Evolutionary conservation across 2,888 invertebrate genomes (phyloP).

Genomic region (Rhagium mordax): DNA sequence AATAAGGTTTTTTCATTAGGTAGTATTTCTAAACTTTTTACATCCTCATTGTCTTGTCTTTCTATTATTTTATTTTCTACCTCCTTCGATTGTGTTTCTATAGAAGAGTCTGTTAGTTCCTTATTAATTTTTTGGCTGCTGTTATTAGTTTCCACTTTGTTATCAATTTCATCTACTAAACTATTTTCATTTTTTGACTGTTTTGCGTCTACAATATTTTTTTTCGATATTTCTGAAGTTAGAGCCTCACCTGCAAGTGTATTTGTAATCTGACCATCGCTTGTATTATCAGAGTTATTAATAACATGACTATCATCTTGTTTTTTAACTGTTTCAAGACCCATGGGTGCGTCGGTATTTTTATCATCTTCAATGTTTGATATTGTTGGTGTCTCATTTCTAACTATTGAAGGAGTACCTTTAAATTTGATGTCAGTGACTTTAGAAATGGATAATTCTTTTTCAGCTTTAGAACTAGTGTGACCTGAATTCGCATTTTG

Average conservation of each 20-base stretch:
- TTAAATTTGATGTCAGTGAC: not conserved
- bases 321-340: not conserved
- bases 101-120: not conserved
- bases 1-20: not conserved
- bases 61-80: not conserved
- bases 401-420: not conserved
- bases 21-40: not conserved
- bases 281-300: not conserved
- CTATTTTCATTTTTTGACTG: not conserved
- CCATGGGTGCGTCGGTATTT: not conserved
- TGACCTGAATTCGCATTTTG: not conserved
- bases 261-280: not conserved
- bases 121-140: not conserved
- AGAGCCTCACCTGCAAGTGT: not conserved
- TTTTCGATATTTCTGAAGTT: not conserved
- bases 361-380: not conserved
- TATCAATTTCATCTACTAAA: not conserved
- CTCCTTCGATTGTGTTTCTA: not conserved
- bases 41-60: not conserved
- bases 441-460: not conserved
- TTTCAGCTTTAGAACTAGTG: not conserved
- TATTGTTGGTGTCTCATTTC: not conserved
- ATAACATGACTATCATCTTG: not conserved
- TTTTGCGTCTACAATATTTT: not conserved
- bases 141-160: no score